Percentiles rank a stretch among this genome's conserved stretches.
Conservation (phyloP, 2,888 invertebrate species). For the Netelia melanura region DNA sequence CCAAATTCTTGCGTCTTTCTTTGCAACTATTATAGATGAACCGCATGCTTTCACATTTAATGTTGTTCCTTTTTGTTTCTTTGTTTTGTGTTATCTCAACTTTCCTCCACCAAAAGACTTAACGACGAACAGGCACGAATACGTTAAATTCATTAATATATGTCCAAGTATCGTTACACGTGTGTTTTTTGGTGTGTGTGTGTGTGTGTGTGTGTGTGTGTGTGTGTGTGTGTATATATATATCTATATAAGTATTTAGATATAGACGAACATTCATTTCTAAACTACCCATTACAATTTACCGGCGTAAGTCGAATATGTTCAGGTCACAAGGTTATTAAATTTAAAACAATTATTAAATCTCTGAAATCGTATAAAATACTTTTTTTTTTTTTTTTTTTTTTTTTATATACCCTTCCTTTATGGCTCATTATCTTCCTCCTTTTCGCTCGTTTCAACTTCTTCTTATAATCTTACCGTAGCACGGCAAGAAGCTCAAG, state of each 20-base stretch:
- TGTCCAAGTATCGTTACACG: slow-evolving; percentile 30
- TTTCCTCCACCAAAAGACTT: slow-evolving; percentile 59
- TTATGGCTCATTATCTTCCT: slow-evolving; percentile 17
- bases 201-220: slow-evolving; percentile 67
- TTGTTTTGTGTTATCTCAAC: slow-evolving; percentile 39
- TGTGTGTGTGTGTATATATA: slow-evolving; percentile 69
- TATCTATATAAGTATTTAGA: slow-evolving; percentile 72
- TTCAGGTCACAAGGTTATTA: slow-evolving; percentile 76
- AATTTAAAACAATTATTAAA: slow-evolving; percentile 77
- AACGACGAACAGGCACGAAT: slow-evolving; percentile 78
- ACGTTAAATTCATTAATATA: slow-evolving; percentile 71
- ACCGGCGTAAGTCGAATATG: slow-evolving; percentile 66
- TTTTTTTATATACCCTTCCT: slow-evolving; percentile 59
- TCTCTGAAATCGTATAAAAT: slow-evolving; percentile 69
- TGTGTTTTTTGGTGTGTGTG: slow-evolving; percentile 52
- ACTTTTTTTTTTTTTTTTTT: slow-evolving; percentile 65
- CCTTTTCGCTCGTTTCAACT: slow-evolving; percentile 29
- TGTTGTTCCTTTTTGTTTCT: slow-evolving; percentile 12
- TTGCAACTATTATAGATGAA: slow-evolving; percentile 11
- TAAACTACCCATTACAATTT: slow-evolving; percentile 62
- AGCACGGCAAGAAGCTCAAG: slow-evolving; percentile 40
- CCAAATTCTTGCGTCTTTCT: slow-evolving; percentile 24
- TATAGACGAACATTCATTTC: slow-evolving; percentile 71
- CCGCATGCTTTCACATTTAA: slow-evolving; percentile 35
- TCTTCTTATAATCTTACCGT: neutral